Conservation (phyloP, 2,113 vertebrate species). For the Nothoprocta pentlandii region DNA sequence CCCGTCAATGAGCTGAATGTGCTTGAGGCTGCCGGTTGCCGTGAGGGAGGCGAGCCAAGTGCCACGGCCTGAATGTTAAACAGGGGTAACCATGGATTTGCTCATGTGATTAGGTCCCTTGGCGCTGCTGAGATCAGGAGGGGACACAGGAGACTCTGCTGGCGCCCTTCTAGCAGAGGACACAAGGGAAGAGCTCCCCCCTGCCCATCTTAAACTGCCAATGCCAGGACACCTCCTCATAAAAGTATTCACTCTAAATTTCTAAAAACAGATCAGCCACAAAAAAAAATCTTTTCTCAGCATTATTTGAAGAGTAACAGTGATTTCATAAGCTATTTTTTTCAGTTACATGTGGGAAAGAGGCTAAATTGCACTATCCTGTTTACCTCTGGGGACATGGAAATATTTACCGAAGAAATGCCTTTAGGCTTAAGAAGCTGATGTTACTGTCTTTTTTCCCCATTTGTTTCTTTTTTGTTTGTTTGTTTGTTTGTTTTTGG, state of each 20-base stretch:
- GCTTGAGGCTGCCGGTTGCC: background rate
- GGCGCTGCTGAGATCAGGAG: background rate
- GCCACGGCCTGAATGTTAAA: slow-evolving; percentile 7
- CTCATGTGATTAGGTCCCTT: slow-evolving; percentile 40
- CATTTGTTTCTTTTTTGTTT: background rate
- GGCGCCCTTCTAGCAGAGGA: background rate
- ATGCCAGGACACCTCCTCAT: background rate
- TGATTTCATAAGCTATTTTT: slow-evolving; percentile 24
- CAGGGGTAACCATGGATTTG: slow-evolving; percentile 59
- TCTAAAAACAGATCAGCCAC: background rate
- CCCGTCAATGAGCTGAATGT: background rate
- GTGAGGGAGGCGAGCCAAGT: slow-evolving; percentile 1
- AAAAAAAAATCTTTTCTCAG: background rate
- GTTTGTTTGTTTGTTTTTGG: fast-evolving
- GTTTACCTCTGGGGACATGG: background rate
- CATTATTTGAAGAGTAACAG: background rate
- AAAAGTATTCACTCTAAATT: background rate
- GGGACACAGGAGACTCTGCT: background rate
- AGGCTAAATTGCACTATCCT: background rate
- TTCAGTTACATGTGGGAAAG: background rate
- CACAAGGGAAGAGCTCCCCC: background rate
- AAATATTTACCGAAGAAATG: background rate
- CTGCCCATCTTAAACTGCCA: background rate
- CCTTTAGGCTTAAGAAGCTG: background rate
- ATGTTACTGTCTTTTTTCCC: background rate